These are phyloP conservation scores for Cotesia typhae DNA, from an alignment of 1,140 invertebrate genomes.

Conservation along the genomic window DNA sequence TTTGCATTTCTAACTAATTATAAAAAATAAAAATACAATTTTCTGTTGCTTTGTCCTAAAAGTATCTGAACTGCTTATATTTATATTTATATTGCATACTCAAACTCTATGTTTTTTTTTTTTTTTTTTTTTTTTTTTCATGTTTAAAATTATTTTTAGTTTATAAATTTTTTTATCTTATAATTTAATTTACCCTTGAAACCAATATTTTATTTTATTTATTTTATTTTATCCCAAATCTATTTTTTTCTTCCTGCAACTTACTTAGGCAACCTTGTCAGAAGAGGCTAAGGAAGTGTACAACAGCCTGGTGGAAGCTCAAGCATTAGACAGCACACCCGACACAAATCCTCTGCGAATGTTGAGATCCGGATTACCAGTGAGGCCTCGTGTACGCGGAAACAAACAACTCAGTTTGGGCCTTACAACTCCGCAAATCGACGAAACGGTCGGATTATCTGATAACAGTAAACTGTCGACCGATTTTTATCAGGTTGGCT, in stretches of 20 bases:
- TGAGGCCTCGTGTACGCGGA: constrained; percentile 69
- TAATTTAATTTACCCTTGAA: constrained; percentile 45
- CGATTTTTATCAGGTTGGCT: constrained; percentile 56
- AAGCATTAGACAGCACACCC: constrained; percentile 57
- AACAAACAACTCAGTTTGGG: constrained; percentile 63
- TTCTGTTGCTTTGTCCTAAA: constrained; percentile 22
- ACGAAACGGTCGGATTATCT: constrained; percentile 42
- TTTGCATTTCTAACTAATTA: too few species aligned
- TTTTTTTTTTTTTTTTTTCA: too few species aligned
- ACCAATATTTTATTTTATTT: constrained; percentile 38
- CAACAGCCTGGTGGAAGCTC: constrained; percentile 86
- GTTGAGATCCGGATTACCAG: constrained; percentile 71
- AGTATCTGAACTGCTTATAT: not conserved
- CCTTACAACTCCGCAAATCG: constrained; percentile 42
- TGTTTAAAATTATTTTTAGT: too few species aligned
- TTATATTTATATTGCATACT: too few species aligned
- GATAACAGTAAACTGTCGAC: constrained; percentile 44
- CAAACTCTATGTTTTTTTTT: constrained; percentile 2
- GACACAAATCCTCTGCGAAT: constrained; percentile 77
- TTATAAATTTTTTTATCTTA: constrained; percentile 50
- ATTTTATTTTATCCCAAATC: constrained; percentile 56
- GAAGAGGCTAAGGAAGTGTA: constrained; percentile 90
- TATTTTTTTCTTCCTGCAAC: constrained; percentile 54
- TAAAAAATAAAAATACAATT: not conserved
- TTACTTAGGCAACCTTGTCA: constrained; percentile 76